phyloP scores from a whole-genome alignment of 1,140 invertebrate genomes.

The Drosophila neocordata region DNA sequence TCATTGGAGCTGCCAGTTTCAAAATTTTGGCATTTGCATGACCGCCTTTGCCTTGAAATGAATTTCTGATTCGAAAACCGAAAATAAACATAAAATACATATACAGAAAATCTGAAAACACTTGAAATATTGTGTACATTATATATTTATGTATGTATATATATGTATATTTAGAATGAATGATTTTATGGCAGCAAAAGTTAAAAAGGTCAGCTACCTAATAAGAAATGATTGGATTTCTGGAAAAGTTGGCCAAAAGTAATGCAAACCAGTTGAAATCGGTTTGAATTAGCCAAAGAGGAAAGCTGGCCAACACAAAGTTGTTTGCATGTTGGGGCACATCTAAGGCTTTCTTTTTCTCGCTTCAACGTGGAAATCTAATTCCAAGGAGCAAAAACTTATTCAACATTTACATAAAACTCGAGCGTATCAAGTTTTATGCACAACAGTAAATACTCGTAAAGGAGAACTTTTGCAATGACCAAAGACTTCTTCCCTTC shows the following conservation, averaged over 20 bases:
- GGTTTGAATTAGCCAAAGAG: constrained; percentile 21
- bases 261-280: constrained; percentile 23
- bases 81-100: constrained; percentile 45
- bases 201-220: constrained; percentile 23
- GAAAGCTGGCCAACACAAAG: background rate
- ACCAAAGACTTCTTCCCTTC: constrained; percentile 7
- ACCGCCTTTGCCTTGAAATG: constrained; percentile 43
- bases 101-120: constrained; percentile 26
- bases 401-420: constrained; percentile 52
- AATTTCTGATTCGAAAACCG: constrained; percentile 20
- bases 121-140: constrained; percentile 15
- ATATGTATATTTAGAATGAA: background rate
- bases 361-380: constrained; percentile 5
- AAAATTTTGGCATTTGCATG: constrained; percentile 27
- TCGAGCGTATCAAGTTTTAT: constrained; percentile 48
- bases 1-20: constrained; percentile 2
- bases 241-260: constrained; percentile 17
- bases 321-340: constrained; percentile 8
- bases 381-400: constrained; percentile 18
- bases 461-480: constrained; percentile 30
- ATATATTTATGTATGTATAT: background rate
- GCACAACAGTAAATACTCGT: constrained; percentile 62
- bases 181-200: background rate
- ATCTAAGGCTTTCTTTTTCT: constrained; percentile 31
- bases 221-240: constrained; percentile 2